Base-by-base conservation (phyloP, 2,797 vertebrate species). In the Jordanella pulchra region DNA sequence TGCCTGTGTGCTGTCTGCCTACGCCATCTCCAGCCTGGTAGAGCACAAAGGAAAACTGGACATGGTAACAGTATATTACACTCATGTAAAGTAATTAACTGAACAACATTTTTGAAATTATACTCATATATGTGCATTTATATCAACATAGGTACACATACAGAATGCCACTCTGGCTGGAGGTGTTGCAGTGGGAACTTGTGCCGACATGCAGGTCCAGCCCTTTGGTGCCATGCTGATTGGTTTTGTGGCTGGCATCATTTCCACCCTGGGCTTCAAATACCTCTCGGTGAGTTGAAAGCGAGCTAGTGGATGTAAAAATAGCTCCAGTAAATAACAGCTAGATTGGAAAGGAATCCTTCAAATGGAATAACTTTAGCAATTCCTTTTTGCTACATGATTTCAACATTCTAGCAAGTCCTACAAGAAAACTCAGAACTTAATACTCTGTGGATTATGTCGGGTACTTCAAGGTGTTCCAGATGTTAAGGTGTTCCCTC, bases 101-200 rank as follows among this genome's bases (percentile, higher is more conserved):
- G 18, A 51, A 28, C 10, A 2, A 27, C n/a, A 25, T 27, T 51
- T n/a, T 25, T 6, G 15, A 30, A n/a, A 3, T 10, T 15, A 15
- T 11, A 14, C 7, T 63, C 7, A 9, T n/a, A 55, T 42, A 69
- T 9, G 3, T 67, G 17, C 73, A 3, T 68, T 66, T 51, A 5
- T 82, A 2, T 60, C 67, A 55, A 32, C 45, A 21, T 78, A 99
- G 98, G 97, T 97, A 63, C 98, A 98, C 86, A 96, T 99, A 84
- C 98, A 99, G 90, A 99, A 99, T 2, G 98, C 98, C 47, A 98
- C 97, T 1, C 88, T 99, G 73, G 98, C 98, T 0, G 98, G 98
- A 58, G 98, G 98, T 1, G 98, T 99, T 5, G 98, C 98, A 0
- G 95, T 99, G 65, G 98, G 98, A 75, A 97, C 98, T 0, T 99